Percentiles rank a stretch among this genome's conserved stretches.
These are phyloP conservation scores for Anolis sagrei DNA, from an alignment of 2,113 vertebrate species.

Conservation along the genomic window DNA sequence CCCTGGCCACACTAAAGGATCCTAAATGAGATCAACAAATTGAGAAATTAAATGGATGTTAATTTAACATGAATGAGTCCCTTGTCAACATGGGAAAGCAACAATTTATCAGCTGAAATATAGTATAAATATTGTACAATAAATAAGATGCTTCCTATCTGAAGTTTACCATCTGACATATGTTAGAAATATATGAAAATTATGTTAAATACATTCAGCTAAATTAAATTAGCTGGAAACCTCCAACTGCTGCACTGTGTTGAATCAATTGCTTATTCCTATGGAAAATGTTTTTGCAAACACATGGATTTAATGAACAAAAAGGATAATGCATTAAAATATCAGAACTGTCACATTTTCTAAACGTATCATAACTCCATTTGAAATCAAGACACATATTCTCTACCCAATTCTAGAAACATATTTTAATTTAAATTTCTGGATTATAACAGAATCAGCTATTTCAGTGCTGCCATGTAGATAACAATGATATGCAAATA, in stretches of 20 bases:
- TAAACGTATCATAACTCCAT: not conserved
- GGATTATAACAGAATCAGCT: not conserved
- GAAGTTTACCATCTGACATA: not conserved
- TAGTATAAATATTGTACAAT: not conserved
- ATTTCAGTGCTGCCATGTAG: not conserved
- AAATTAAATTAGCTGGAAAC: not conserved
- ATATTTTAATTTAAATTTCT: slow-evolving; percentile 13
- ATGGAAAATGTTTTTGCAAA: not conserved
- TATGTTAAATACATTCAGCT: too few species aligned
- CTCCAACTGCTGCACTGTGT: not conserved
- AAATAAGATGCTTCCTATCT: not conserved
- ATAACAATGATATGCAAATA: not conserved
- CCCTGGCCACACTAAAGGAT: too few species aligned
- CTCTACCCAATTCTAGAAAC: not conserved
- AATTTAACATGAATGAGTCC: too few species aligned
- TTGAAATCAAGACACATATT: not conserved
- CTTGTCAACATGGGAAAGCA: not conserved
- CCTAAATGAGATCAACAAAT: too few species aligned
- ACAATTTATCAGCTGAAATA: not conserved
- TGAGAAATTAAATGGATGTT: too few species aligned
- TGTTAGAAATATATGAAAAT: not conserved
- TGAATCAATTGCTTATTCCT: not conserved
- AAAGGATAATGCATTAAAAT: not conserved
- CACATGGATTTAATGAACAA: not conserved
- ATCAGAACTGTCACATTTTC: not conserved